A percentile compares a stretch with the other conserved stretches of the same genome.
Evolutionary conservation across 2,797 vertebrate genomes (phyloP).

Genomic region (Nyctalus aviator): DNA sequence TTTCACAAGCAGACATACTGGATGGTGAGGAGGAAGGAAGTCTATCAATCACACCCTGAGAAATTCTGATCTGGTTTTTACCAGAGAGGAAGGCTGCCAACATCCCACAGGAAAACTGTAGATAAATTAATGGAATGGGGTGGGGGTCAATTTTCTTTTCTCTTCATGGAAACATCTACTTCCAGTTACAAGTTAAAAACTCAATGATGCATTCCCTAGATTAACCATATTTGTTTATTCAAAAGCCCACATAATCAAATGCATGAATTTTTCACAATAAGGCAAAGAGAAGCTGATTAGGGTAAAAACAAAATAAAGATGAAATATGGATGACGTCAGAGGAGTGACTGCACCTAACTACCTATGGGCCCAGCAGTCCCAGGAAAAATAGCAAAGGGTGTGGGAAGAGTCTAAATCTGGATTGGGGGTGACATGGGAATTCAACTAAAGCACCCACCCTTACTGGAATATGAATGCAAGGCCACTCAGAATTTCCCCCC

Average conservation of each 20-base stretch:
- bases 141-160: background rate
- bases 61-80: background rate
- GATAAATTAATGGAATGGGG: background rate
- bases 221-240: background rate
- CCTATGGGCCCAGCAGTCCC: background rate
- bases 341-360: background rate
- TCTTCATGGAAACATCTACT: background rate
- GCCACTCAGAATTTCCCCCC: background rate
- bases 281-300: background rate
- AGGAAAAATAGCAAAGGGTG: background rate
- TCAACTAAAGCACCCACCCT: background rate
- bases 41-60: background rate
- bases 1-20: background rate
- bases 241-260: background rate
- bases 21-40: background rate
- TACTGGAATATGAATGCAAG: background rate
- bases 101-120: background rate
- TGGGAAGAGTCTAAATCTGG: background rate
- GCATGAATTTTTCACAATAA: background rate
- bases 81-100: background rate
- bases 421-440: background rate
- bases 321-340: background rate
- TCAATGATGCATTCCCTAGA: background rate
- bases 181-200: background rate
- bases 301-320: background rate